Percentiles rank a stretch among this genome's conserved stretches.
These are phyloP conservation scores for Amphiura filiformis DNA, from an alignment of 35 echinoderm and acorn worm genomes.

Conservation along the genomic window DNA sequence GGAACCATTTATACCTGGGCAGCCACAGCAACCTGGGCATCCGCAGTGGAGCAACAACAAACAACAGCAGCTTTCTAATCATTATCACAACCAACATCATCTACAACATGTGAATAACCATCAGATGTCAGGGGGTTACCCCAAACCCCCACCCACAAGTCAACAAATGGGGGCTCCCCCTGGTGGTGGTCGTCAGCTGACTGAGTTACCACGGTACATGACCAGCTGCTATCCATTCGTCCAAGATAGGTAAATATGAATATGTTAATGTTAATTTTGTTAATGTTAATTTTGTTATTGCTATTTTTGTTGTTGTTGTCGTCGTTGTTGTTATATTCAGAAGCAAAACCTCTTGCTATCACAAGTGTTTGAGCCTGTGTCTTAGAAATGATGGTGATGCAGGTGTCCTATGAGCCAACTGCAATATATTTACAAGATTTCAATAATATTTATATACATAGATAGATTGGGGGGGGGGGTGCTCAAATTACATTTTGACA, in stretches of 20 bases:
- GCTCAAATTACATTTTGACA: too few species aligned
- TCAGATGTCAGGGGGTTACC: background rate
- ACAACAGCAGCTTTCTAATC: background rate
- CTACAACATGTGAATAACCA: conserved; percentile 15
- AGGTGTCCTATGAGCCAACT: too few species aligned
- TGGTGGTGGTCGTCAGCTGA: conserved; percentile 35
- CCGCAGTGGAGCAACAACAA: background rate
- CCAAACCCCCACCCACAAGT: background rate
- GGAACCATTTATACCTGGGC: conserved; percentile 53
- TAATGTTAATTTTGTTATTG: background rate
- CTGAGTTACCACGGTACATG: conserved; percentile 57
- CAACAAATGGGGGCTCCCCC: background rate
- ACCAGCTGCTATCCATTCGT: conserved; percentile 67
- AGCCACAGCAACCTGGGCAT: background rate
- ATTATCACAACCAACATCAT: conserved; percentile 12
- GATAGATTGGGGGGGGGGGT: too few species aligned
- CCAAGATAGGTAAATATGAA: conserved; percentile 55
- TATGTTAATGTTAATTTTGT: background rate
- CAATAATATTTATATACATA: too few species aligned
- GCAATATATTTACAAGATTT: too few species aligned
- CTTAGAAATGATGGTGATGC: too few species aligned
- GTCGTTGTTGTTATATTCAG: background rate
- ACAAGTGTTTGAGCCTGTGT: background rate
- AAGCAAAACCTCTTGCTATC: background rate
- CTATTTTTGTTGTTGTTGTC: too few species aligned